These are phyloP conservation scores for Drosophila rufa DNA, from an alignment of 1,140 invertebrate genomes.

Conservation along the genomic window DNA sequence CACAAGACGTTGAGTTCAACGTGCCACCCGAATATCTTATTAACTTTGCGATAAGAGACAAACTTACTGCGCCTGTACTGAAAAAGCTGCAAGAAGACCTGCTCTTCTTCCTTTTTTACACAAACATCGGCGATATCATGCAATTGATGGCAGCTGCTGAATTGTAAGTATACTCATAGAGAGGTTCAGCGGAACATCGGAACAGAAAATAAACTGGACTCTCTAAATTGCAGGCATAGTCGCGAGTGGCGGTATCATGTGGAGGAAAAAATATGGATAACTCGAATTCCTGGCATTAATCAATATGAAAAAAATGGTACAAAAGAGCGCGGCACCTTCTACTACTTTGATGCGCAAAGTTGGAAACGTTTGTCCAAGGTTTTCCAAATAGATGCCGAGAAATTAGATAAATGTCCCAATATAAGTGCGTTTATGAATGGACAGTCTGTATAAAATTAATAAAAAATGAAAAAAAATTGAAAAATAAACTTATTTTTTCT, in stretches of 20 bases:
- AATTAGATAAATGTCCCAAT: slow-evolving; percentile 91
- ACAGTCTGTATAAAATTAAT: slow-evolving; percentile 85
- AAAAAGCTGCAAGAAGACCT: slow-evolving; percentile 99
- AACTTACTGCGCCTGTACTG: slow-evolving; percentile 97
- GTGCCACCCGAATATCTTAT: slow-evolving; percentile 99
- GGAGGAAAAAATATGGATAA: slow-evolving; percentile 99
- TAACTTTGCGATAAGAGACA: slow-evolving; percentile 95
- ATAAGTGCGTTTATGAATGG: slow-evolving; percentile 85
- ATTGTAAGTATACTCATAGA: slow-evolving; percentile 90
- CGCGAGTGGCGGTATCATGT: slow-evolving; percentile 99
- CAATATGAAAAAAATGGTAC: slow-evolving; percentile 95
- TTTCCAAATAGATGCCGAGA: slow-evolving; percentile 98
- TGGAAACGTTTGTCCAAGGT: slow-evolving; percentile 98
- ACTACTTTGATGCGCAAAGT: slow-evolving; percentile 98
- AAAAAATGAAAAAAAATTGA: slow-evolving; percentile 84
- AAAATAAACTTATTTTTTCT: slow-evolving; percentile 42
- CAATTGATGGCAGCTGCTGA: slow-evolving; percentile 98
- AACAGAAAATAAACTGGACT: background rate
- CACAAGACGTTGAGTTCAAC: slow-evolving; percentile 99
- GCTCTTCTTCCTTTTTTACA: slow-evolving; percentile 99
- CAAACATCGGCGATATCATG: slow-evolving; percentile 98
- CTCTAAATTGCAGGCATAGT: slow-evolving; percentile 90
- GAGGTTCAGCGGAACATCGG: background rate
- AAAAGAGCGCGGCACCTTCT: slow-evolving; percentile 99
- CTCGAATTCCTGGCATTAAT: slow-evolving; percentile 96